These are phyloP conservation scores for Phyllostomus hastatus DNA, from an alignment of 2,113 vertebrate species.

Conservation along the genomic window DNA sequence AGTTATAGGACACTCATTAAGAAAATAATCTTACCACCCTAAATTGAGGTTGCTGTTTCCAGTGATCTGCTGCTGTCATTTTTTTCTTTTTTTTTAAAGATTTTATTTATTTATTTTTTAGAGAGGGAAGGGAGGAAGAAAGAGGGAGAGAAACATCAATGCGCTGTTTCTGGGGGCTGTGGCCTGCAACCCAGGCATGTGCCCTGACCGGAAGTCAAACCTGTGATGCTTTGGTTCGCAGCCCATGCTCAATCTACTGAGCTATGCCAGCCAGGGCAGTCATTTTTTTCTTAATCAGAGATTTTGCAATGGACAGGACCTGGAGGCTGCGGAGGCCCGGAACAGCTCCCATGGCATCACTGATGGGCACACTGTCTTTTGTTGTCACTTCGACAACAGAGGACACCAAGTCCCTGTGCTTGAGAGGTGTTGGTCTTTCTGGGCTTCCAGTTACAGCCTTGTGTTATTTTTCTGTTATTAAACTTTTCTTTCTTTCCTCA, in stretches of 20 bases:
- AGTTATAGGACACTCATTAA: not conserved
- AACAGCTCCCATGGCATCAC: not conserved
- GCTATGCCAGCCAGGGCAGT: too few species aligned
- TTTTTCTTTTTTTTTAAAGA: not conserved
- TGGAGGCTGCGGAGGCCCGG: rapidly evolving
- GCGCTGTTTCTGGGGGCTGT: too few species aligned
- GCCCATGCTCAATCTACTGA: too few species aligned
- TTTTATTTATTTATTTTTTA: too few species aligned
- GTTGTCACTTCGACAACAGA: not conserved
- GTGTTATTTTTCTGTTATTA: not conserved
- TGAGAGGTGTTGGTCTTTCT: not conserved
- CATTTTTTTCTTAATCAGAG: not conserved
- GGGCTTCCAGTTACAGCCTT: not conserved
- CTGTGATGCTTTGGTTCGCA: too few species aligned
- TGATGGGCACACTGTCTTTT: not conserved
- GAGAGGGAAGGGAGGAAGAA: too few species aligned
- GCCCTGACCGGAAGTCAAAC: too few species aligned
- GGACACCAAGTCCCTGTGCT: too few species aligned
- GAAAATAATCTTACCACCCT: not conserved
- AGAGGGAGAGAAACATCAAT: too few species aligned
- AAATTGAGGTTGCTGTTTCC: not conserved
- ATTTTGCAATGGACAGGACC: not conserved
- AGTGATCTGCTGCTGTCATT: not conserved
- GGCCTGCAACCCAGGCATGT: too few species aligned
- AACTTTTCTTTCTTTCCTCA: not conserved